These are phyloP conservation scores for Adrianichthys oophorus DNA, from an alignment of 2,797 vertebrate genomes.

Conservation along the genomic window DNA sequence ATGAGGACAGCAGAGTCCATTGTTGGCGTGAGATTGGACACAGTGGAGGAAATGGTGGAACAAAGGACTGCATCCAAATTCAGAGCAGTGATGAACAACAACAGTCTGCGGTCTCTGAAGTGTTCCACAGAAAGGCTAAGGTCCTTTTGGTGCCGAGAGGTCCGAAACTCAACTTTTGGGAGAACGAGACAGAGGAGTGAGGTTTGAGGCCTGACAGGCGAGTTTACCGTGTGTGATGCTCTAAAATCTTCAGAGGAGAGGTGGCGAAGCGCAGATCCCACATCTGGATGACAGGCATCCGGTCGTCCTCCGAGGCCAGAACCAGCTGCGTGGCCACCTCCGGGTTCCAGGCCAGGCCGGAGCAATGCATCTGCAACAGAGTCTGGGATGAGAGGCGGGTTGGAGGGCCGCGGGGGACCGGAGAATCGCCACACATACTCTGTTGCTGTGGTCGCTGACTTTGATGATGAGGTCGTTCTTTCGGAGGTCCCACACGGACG, in stretches of 20 bases:
- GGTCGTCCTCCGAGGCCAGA: slow-evolving; percentile 93
- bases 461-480: slow-evolving; percentile 99
- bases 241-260: slow-evolving; percentile 93
- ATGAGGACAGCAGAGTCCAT: no score
- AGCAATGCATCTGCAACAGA: slow-evolving; percentile 91
- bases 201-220: background rate
- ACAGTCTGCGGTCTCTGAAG: no score
- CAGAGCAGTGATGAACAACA: no score
- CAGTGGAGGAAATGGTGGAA: no score
- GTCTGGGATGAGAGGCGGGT: background rate
- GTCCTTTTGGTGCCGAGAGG: no score
- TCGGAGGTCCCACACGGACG: slow-evolving; percentile 95
- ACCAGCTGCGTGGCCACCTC: slow-evolving; percentile 97
- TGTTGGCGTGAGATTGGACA: no score
- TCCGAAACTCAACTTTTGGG: no score
- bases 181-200: no score
- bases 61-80: no score
- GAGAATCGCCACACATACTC: slow-evolving; percentile 73
- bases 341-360: slow-evolving; percentile 95
- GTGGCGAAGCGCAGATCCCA: slow-evolving; percentile 98
- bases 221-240: slow-evolving; percentile 91
- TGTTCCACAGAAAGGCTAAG: no score
- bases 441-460: slow-evolving; percentile 98
- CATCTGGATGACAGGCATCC: slow-evolving; percentile 96
- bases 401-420: background rate